Base-by-base conservation (phyloP, 2,113 vertebrate species). In the Rhinolophus ferrumequinum region DNA sequence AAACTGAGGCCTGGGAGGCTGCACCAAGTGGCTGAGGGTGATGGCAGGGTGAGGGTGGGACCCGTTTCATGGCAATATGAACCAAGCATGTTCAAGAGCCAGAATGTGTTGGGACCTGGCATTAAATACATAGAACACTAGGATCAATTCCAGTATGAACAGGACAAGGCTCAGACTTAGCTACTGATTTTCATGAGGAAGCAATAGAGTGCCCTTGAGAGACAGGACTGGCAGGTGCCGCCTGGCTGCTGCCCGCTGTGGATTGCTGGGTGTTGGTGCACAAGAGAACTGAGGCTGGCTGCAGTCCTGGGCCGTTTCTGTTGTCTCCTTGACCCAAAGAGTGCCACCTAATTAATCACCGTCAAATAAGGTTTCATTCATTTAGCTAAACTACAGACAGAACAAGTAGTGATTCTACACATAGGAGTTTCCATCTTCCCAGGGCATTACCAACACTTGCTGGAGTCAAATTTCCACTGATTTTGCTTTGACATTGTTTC, bases 21-120 rank as follows among this genome's bases (percentile, higher is more conserved):
- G 98, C 98, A 92, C 99, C 98, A 67, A 99, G 99, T 19, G 98
- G 87, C 99, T 94, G 97, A 99, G 98, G 64, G 98, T 99, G 86
- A 96, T 98, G 95, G 99, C 99, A 94, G 98, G 98, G 1, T 87
- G 85, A 0, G 24, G 28, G 54, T 16, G 38, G 60, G 44, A 16
- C 26, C 58, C 3, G 3, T 79, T 44, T 30, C 35, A 44, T 9
- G 22, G 70, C 3, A 72, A 13, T 76, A 62, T 28, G 77, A 83
- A 73, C 67, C 41, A n/a, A 83, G 28, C 4, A 33, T 1, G 16
- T 56, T 16, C 15, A 26, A 75, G 83, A 81, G 80, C n/a, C 82
- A 30, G 47, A 56, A 84, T 4, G 8, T 38, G 60, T 33, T 38
- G 82, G 64, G 70, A 62, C 38, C 30, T 50, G 67, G 58, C 18